Percentiles rank a stretch among this genome's conserved stretches.
Evolutionary conservation across 2,888 invertebrate species (phyloP).

Genomic region (Calliphora vomitoria): DNA sequence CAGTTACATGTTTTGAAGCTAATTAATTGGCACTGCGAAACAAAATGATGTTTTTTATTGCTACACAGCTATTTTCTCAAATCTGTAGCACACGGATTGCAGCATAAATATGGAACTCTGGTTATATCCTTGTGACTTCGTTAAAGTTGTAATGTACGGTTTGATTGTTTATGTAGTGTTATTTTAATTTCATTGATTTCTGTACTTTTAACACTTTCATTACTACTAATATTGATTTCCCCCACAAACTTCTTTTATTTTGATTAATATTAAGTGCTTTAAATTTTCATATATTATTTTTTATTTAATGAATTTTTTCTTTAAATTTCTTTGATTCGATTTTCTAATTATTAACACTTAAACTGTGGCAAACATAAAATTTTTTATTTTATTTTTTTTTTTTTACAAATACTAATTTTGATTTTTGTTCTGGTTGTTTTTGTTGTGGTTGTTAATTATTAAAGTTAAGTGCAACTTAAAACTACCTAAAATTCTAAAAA

Average conservation of each 20-base stretch:
- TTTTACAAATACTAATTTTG: slow-evolving; percentile 82
- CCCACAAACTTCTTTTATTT: neutral
- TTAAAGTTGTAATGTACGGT: too few species aligned
- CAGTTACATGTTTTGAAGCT: too few species aligned
- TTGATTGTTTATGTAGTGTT: too few species aligned
- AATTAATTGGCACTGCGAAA: too few species aligned
- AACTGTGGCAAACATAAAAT: slow-evolving; percentile 74
- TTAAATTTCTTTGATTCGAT: slow-evolving; percentile 49
- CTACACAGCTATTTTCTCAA: too few species aligned
- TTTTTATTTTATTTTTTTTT: slow-evolving; percentile 75
- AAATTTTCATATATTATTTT: slow-evolving; percentile 19
- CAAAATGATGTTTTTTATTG: too few species aligned
- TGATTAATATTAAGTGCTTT: neutral
- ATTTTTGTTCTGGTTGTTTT: slow-evolving; percentile 76
- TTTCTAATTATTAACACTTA: slow-evolving; percentile 74
- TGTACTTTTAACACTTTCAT: too few species aligned
- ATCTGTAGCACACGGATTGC: too few species aligned
- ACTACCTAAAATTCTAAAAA: slow-evolving; percentile 50
- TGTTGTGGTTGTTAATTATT: slow-evolving; percentile 25
- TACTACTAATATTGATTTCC: too few species aligned
- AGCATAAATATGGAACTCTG: too few species aligned
- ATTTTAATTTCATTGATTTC: too few species aligned
- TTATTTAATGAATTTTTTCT: slow-evolving; percentile 47
- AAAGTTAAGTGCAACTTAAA: slow-evolving; percentile 62
- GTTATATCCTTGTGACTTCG: too few species aligned